These are phyloP conservation scores for Trichonephila inaurata DNA, from an alignment of 1,140 invertebrate species.

Conservation along the genomic window DNA sequence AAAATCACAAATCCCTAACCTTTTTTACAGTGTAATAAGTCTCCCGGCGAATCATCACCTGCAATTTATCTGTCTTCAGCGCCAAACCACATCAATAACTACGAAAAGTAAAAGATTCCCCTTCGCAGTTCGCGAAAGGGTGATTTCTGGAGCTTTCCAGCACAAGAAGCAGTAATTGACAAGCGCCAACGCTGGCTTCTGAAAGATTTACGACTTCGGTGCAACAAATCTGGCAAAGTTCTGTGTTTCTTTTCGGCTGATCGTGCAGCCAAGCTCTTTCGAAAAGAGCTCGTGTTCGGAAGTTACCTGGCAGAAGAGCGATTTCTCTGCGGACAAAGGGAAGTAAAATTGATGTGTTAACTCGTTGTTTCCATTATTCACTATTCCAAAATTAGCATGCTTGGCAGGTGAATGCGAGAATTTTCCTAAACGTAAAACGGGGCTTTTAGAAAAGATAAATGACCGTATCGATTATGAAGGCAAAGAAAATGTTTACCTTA, in stretches of 20 bases:
- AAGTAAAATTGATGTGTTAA: neutral
- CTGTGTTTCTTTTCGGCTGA: neutral
- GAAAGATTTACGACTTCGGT: neutral
- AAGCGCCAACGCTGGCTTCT: neutral
- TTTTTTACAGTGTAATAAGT: no score
- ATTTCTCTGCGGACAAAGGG: no score
- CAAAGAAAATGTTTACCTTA: no score
- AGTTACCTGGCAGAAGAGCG: no score
- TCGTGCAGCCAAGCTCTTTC: neutral
- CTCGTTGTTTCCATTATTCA: neutral
- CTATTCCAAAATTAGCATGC: neutral
- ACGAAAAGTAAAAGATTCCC: neutral
- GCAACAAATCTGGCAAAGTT: neutral
- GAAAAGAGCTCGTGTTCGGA: no score
- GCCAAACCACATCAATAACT: neutral
- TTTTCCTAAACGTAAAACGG: no score
- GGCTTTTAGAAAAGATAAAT: no score
- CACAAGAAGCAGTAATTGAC: slow-evolving; percentile 18
- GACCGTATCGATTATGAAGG: no score
- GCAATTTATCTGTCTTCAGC: no score
- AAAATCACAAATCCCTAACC: no score
- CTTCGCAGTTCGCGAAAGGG: neutral
- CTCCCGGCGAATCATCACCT: no score
- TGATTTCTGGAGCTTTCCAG: slow-evolving; percentile 13
- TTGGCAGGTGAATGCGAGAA: neutral